A percentile compares a stretch with the other conserved stretches of the same genome.
These are phyloP conservation scores for Danionella dracula DNA, from an alignment of 2,797 vertebrate species.

Conservation along the genomic window DNA sequence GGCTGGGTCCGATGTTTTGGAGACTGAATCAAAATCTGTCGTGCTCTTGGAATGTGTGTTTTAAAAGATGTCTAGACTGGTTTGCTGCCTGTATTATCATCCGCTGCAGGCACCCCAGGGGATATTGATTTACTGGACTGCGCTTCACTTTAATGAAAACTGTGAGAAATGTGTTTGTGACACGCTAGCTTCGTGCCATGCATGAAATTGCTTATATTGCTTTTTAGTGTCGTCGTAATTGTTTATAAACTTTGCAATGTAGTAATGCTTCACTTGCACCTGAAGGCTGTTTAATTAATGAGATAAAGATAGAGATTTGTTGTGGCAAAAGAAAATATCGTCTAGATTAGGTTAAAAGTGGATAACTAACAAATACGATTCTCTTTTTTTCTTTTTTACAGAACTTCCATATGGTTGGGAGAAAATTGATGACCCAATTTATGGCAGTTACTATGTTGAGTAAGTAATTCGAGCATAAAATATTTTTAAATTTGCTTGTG, in stretches of 20 bases:
- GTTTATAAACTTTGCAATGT: background rate
- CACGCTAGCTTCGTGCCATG: background rate
- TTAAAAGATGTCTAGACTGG: conserved; percentile 10
- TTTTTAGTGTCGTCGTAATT: background rate
- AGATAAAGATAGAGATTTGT: no score
- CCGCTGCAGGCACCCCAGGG: background rate
- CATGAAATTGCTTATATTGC: background rate
- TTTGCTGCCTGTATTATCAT: background rate
- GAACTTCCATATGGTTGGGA: conserved; percentile 93
- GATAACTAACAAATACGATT: no score
- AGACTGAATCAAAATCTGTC: background rate
- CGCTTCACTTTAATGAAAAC: conserved; percentile 13
- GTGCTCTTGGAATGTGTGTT: background rate
- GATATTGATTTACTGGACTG: conserved; percentile 11
- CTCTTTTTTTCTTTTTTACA: conserved; percentile 51
- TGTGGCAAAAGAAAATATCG: no score
- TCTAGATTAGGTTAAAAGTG: no score
- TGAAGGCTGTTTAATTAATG: background rate
- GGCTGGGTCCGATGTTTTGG: background rate
- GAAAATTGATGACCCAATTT: conserved; percentile 91
- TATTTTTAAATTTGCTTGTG: background rate
- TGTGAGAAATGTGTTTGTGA: conserved; percentile 11
- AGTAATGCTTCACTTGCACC: background rate
- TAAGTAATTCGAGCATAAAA: conserved; percentile 66
- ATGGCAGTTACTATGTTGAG: conserved; percentile 92